phyloP scores from a whole-genome alignment of 1,140 invertebrate species.

The Brachionus rubens region DNA sequence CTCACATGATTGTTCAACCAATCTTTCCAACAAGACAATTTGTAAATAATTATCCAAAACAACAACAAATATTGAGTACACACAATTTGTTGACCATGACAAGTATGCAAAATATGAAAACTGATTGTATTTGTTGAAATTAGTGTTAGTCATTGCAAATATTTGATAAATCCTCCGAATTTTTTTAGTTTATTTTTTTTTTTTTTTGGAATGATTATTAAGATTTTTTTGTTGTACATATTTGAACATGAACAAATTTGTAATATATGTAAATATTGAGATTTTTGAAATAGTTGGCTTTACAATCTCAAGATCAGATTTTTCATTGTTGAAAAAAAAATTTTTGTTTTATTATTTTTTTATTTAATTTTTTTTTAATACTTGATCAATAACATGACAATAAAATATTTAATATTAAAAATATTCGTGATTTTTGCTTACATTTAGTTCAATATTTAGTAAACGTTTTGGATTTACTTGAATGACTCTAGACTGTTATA shows the following conservation, averaged over 20 bases:
- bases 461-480: no score
- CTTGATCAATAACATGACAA: slow-evolving; percentile 32
- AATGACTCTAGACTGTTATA: no score
- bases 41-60: not conserved
- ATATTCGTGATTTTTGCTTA: not conserved
- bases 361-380: slow-evolving; percentile 34
- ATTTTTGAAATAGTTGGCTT: slow-evolving; percentile 8
- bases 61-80: slow-evolving; percentile 6
- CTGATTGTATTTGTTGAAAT: slow-evolving; percentile 3
- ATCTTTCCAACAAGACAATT: not conserved
- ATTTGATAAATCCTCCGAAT: slow-evolving; percentile 22
- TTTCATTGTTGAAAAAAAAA: not conserved
- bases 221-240: slow-evolving; percentile 27
- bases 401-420: slow-evolving; percentile 37
- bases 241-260: slow-evolving; percentile 31
- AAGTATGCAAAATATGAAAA: no score
- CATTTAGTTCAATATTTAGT: no score
- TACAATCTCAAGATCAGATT: not conserved
- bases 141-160: slow-evolving; percentile 13
- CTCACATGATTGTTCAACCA: slow-evolving; percentile 24
- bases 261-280: slow-evolving; percentile 28
- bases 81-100: not conserved
- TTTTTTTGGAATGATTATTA: slow-evolving; percentile 24
- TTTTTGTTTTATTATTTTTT: not conserved
- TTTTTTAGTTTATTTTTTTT: slow-evolving; percentile 35